Conservation (phyloP, 2,797 vertebrate genomes). For the Xiphophorus birchmanni region DNA sequence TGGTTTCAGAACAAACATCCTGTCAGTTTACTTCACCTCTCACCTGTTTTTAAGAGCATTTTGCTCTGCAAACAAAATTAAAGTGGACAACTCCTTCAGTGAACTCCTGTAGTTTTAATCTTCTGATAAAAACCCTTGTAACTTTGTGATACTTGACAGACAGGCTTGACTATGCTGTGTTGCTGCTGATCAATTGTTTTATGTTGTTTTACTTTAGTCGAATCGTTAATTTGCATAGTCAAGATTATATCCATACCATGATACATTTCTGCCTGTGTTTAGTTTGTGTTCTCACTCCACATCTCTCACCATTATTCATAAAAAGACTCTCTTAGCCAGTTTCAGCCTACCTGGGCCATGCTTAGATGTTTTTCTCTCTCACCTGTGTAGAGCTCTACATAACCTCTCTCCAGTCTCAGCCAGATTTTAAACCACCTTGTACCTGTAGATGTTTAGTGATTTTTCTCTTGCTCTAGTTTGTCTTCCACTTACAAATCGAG, state of each 20-base stretch:
- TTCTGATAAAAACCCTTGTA: not conserved
- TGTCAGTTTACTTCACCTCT: conserved; percentile 27
- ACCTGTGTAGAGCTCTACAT: not conserved
- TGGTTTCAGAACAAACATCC: conserved; percentile 52
- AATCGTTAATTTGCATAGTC: not conserved
- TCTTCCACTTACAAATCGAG: not conserved
- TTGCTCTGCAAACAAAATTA: conserved; percentile 2
- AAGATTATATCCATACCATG: not conserved
- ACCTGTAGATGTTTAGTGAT: not conserved
- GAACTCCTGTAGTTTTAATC: not conserved
- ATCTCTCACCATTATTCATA: not conserved
- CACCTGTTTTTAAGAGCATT: conserved; percentile 31
- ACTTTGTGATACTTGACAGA: not conserved
- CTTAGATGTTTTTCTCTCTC: not conserved
- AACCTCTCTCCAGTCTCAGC: not conserved
- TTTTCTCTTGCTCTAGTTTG: not conserved
- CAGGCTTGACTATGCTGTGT: not conserved
- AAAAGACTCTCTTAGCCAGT: not conserved
- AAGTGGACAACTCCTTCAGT: conserved; percentile 13
- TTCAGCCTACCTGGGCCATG: not conserved
- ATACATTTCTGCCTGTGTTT: not conserved
- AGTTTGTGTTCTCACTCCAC: not conserved
- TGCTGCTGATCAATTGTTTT: not conserved
- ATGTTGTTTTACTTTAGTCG: not conserved
- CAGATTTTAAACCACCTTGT: not conserved